Percentiles rank a stretch among this genome's conserved stretches.
These are phyloP conservation scores for Pachyrhynchus sulphureomaculatus DNA, from an alignment of 1,140 invertebrate species.

Conservation along the genomic window DNA sequence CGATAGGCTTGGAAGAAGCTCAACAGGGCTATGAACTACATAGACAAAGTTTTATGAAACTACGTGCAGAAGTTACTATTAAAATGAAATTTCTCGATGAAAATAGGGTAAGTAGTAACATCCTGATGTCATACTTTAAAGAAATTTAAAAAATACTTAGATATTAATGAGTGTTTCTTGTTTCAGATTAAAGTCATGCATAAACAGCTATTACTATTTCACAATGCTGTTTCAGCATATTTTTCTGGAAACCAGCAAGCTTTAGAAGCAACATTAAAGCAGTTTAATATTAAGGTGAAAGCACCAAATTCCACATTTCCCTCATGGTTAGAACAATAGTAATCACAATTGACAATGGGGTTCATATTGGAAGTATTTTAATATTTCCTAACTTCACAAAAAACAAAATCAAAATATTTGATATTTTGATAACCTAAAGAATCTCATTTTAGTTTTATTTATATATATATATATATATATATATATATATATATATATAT, in stretches of 20 bases:
- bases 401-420: neutral
- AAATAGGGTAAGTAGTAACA: slow-evolving; percentile 74
- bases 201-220: slow-evolving; percentile 92
- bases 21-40: slow-evolving; percentile 81
- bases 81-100: slow-evolving; percentile 96
- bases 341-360: neutral
- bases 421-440: too few species aligned
- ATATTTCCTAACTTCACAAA: neutral
- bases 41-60: slow-evolving; percentile 86
- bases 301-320: slow-evolving; percentile 70
- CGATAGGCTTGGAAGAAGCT: slow-evolving; percentile 71
- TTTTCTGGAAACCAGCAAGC: slow-evolving; percentile 94
- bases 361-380: too few species aligned
- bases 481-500: too few species aligned
- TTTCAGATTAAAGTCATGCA: slow-evolving; percentile 96
- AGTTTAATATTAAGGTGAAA: slow-evolving; percentile 90
- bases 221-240: slow-evolving; percentile 95
- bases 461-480: too few species aligned
- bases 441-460: too few species aligned
- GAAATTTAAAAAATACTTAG: neutral
- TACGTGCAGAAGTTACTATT: slow-evolving; percentile 88
- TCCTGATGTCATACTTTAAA: too few species aligned
- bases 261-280: slow-evolving; percentile 91
- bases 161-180: slow-evolving; percentile 27
- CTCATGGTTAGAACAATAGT: slow-evolving; percentile 77